Base-by-base conservation (phyloP, 2,888 invertebrate species). In the Anaspis maculata region DNA sequence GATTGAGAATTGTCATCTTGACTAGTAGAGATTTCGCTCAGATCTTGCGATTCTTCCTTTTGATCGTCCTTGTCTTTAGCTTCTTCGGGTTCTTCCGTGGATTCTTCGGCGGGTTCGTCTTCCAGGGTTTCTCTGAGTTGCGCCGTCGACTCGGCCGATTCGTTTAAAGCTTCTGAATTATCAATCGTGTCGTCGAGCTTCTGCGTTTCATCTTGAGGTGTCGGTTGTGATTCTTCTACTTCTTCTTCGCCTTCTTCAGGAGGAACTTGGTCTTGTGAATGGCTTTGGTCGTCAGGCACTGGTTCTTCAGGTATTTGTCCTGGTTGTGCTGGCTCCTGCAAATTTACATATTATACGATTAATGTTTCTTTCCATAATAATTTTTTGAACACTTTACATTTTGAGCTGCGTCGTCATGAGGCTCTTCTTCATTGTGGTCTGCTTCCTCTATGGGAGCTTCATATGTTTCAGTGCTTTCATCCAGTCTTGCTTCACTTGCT, bases 1-100 rank as follows among this genome's bases (percentile, higher is more conserved):
- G 45, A 46, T 13, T 52, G 52, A 1, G 54, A 54, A 40, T 48
- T 49, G 29, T 52, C 50, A 38, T 52, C 34, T 26, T 45, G 46
- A 35, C 42, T 39, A 27, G 44, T 39, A n/a, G n/a, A n/a, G n/a
- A n/a, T n/a, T n/a, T n/a, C 13, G 37, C 27, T 41, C 34, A 31
- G 28, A 27, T 22, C 39, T 23, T 31, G 32, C 16, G 14, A 15
- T 19, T 21, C 15, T 5, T 23, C 29, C 25, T 14, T 37, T 27
- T 28, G 15, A 21, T 30, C 39, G 15, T n/a, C n/a, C 23, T 28
- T 36, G 5, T 30, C 32, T n/a, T 27, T n/a, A n/a, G n/a, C 19
- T 14, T 7, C 24, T 21, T 32, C 28, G 10, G 28, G 26, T 32
- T 31, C 28, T 13, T 15, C 9, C n/a, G 30, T 32, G 7, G 36